Evolutionary conservation across 2,888 invertebrate species (phyloP), one percentile per base, ranked within the genome.

Genomic region (Ichneumon xanthorius): DNA sequence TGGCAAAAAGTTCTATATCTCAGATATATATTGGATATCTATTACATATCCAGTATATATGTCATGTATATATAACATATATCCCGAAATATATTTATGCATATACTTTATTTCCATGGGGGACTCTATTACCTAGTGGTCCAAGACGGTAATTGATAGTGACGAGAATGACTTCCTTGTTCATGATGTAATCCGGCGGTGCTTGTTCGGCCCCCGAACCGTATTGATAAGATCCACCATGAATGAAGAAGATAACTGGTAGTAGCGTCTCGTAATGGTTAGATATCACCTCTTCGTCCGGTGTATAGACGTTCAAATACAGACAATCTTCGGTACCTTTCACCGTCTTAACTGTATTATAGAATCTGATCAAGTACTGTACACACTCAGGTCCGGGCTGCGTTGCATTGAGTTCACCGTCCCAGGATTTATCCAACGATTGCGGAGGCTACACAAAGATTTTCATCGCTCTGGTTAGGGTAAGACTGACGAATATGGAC

Each of bases 111-210:
- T n/a, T n/a, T n/a, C n/a, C n/a, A n/a, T n/a, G n/a, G n/a, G n/a
- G n/a, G n/a, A n/a, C 11, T 40, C 26, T 40, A 48, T 33, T 50
- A 95, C 96, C 97, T 76, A 97, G 89, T 0, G 96, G 96, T n/a
- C 97, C 96, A 16, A 97, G 89, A 61, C 97, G 94, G 89, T 97
- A 97, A 92, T 96, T 96, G 0, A 97, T 88, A 16, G 95, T 96
- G 0, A 96, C 96, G 0, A 95, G 94, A 0, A 97, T 95, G 14
- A 96, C 94, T 85, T 96, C 95, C 71, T 94, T 92, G 70, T 96
- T 95, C 95, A 97, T 95, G 0, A 97, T 87, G 83, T 95, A 94
- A 1, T 94, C 90, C 0, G 96, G 95, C 30, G 14, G 30, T 14
- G 16, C 90, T 0, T 95, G 95, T 0, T 96, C 16, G 1, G n/a